Base-by-base conservation (phyloP, 2,113 vertebrate species). In the Cynocephalus volans region DNA sequence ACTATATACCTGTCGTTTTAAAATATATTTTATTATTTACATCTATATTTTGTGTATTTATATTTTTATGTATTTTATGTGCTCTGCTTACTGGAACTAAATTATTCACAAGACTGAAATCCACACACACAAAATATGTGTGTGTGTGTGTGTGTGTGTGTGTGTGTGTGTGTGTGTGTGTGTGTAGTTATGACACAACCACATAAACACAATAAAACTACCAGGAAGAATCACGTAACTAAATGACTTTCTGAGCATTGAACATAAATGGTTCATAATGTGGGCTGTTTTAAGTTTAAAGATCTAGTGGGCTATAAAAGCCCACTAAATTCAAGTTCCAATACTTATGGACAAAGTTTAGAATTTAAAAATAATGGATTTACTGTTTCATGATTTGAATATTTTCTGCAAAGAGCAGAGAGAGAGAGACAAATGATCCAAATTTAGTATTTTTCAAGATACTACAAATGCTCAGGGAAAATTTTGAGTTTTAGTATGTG, bases 301-400 rank as follows among this genome's bases (percentile, higher is more conserved):
- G 33, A 45, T 65, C 65, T 60, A 26, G 1, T 95, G 50, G 50
- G 69, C 62, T 90, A n/a, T 86, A 95, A 95, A 95, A 89, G 15
- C 70, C 52, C 87, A 13, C 24, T 87, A 83, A 73, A 75, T 72
- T 26, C 77, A 86, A 96, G 77, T 95, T 62, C 45, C 5, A 67
- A 17, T 28, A n/a, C 75, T 83, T 84, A 73, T 81, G 72, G 4
- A 33, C 91, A 80, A 89, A 96, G 69, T 54, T 73, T 60, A 67
- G 60, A 67, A 86, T 33, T 76, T 96, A 15, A 24, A 92, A 96
- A 92, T 93, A 82, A 93, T 50, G 56, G 95, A 89, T 88, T 76
- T 95, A 77, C 15, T 90, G 17, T 70, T 92, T 84, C 45, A 41
- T 73, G 45, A 23, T 50, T 76, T 45, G 48, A 48, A 48, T 73